These are phyloP conservation scores for Oxycera nigricornis DNA, from an alignment of 2,888 invertebrate species.

Conservation along the genomic window DNA sequence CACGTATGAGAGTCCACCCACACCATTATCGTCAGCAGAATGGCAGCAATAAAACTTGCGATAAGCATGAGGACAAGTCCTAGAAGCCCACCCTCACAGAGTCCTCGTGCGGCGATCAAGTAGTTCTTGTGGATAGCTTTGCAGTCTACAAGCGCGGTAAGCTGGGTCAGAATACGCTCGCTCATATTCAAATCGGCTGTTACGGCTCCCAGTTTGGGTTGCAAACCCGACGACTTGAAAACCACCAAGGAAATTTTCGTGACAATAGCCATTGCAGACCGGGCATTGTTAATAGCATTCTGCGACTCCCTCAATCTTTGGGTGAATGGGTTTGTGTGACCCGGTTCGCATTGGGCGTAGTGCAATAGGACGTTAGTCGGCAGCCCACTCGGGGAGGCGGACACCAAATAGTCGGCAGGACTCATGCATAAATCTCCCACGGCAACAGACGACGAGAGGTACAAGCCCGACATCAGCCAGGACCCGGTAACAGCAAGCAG, in stretches of 20 bases:
- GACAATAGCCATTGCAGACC: conserved; percentile 62
- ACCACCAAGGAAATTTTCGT: conserved; percentile 61
- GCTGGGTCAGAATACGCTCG: conserved; percentile 72
- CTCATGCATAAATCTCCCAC: conserved; percentile 85
- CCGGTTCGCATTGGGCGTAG: conserved; percentile 84
- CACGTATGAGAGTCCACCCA: conserved; percentile 96
- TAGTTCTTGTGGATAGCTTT: conserved; percentile 84
- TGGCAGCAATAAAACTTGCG: conserved; percentile 85
- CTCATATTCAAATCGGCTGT: conserved; percentile 80
- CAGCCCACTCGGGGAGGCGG: conserved; percentile 67
- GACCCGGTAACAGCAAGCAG: conserved; percentile 86
- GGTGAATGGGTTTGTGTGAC: conserved; percentile 81
- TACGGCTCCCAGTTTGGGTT: conserved; percentile 78
- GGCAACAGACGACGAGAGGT: conserved; percentile 84
- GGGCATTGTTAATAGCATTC: conserved; percentile 67
- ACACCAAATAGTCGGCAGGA: conserved; percentile 81
- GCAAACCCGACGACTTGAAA: conserved; percentile 66
- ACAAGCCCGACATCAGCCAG: conserved; percentile 87
- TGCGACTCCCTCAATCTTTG: conserved; percentile 81
- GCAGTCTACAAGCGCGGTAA: conserved; percentile 81
- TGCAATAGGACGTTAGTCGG: conserved; percentile 73
- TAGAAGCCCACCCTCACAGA: conserved; percentile 83
- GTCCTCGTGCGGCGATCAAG: conserved; percentile 77
- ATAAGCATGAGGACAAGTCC: conserved; percentile 86
- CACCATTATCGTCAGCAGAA: conserved; percentile 89